These are phyloP conservation scores for Pelobates fuscus DNA, from an alignment of 2,113 vertebrate species.

Conservation along the genomic window DNA sequence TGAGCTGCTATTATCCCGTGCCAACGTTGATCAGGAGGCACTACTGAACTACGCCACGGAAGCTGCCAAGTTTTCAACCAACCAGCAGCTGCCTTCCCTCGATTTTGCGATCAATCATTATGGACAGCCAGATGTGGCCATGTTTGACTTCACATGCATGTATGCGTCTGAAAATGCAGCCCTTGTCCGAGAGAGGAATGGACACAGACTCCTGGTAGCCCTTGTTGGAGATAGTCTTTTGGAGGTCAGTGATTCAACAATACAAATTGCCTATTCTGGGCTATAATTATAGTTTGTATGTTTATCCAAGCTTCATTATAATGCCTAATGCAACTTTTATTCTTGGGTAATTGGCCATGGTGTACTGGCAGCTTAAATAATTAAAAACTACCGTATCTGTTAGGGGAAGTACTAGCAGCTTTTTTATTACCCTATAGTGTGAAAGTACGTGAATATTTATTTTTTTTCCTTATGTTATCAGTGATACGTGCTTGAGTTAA, in stretches of 20 bases:
- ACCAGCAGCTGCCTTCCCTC: conserved; percentile 87
- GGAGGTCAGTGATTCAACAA: conserved; percentile 74
- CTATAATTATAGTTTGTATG: no score
- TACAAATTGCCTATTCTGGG: no score
- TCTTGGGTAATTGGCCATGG: no score
- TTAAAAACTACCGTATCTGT: no score
- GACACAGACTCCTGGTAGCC: conserved; percentile 87
- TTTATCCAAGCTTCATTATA: no score
- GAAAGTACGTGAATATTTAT: no score
- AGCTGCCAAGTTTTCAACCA: conserved; percentile 95
- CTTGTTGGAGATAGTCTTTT: conserved; percentile 94
- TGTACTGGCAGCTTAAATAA: no score
- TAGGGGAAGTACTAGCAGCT: no score
- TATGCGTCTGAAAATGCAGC: conserved; percentile 95
- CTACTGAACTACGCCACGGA: conserved; percentile 88
- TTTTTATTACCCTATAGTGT: no score
- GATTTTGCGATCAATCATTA: conserved; percentile 99
- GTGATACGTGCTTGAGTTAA: no score
- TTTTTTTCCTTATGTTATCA: no score
- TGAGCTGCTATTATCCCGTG: conserved; percentile 87
- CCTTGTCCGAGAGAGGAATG: conserved; percentile 86
- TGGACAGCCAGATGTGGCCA: conserved; percentile 94
- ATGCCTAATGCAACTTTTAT: no score
- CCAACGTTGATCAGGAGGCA: conserved; percentile 93
- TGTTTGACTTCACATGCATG: conserved; percentile 99